Evolutionary conservation across 2,888 invertebrate species (phyloP), one percentile per base, ranked within the genome.

Genomic region (Acrocyrtus sp.): DNA sequence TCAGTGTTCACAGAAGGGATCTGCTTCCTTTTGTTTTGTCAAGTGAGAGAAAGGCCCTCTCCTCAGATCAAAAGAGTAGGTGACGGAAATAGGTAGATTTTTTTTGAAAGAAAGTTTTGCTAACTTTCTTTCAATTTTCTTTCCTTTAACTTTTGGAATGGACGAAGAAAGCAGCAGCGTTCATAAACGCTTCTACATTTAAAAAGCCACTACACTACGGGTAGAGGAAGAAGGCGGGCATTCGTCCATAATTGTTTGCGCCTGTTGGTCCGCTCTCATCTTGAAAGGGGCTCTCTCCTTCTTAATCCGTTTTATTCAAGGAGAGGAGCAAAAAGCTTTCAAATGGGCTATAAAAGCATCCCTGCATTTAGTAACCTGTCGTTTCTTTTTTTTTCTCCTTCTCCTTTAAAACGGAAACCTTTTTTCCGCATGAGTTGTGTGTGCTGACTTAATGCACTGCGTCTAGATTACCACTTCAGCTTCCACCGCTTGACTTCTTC

Each of bases 81-180:
- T n/a, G n/a, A n/a, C n/a, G n/a, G n/a, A n/a, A n/a, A n/a, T n/a
- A n/a, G n/a, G n/a, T n/a, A n/a, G n/a, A n/a, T n/a, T n/a, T n/a
- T n/a, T n/a, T n/a, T n/a, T n/a, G n/a, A n/a, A n/a, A n/a, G n/a
- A n/a, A n/a, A n/a, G n/a, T n/a, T n/a, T n/a, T n/a, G n/a, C 24
- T 56, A 65, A 48, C 56, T 56, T 65, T 63, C 63, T 63, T 63
- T 63, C 63, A 53, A 53, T 63, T 63, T 65, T 34, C 56, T 43
- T 21, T 27, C 34, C 6, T 53, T 24, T 29, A 53, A 26, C 54
- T 63, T 21, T 45, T n/a, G n/a, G n/a, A n/a, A n/a, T n/a, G n/a
- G n/a, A n/a, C n/a, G 43, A 27, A n/a, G 45, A 62, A 22, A 19
- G n/a, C 50, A n/a, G 47, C 15, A 24, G 45, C 17, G 45, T n/a